These are phyloP conservation scores for Sphaeridia pumilis DNA, from an alignment of 2,888 invertebrate genomes.

Conservation along the genomic window DNA sequence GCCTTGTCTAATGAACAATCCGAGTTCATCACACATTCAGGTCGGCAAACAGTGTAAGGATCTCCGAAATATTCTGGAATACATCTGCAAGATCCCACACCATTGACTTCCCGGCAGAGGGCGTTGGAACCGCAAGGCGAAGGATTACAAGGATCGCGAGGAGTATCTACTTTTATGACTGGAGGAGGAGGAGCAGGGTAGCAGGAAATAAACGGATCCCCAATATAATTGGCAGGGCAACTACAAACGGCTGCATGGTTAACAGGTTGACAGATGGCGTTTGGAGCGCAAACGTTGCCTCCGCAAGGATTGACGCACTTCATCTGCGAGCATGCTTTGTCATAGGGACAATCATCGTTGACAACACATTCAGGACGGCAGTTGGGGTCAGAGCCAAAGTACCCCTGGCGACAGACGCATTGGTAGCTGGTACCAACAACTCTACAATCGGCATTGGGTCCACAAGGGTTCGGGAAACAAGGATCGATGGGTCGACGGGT, in stretches of 20 bases:
- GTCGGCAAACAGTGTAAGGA: constrained; percentile 39
- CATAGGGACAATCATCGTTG: constrained; percentile 51
- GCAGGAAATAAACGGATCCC: constrained; percentile 34
- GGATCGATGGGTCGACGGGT: constrained; percentile 35
- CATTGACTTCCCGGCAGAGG: constrained; percentile 34
- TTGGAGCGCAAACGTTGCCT: constrained; percentile 14
- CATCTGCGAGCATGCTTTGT: constrained; percentile 60
- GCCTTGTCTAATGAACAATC: constrained; percentile 37
- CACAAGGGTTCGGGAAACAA: constrained; percentile 47
- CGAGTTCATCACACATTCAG: constrained; percentile 58
- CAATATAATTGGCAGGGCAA: constrained; percentile 37
- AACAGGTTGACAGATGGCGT: constrained; percentile 14
- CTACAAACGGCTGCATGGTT: constrained; percentile 37
- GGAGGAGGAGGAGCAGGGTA: constrained; percentile 18
- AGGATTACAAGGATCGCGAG: constrained; percentile 35
- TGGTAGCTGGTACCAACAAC: constrained; percentile 41
- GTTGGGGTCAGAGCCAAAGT: constrained; percentile 51
- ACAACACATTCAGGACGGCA: constrained; percentile 38
- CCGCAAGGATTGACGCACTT: constrained; percentile 46
- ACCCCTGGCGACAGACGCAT: constrained; percentile 52
- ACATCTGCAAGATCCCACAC: constrained; percentile 33
- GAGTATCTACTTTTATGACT: constrained; percentile 9
- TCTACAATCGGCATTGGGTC: constrained; percentile 53
- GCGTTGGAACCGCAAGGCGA: constrained; percentile 53
- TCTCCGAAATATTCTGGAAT: constrained; percentile 35